Conservation (phyloP, 2,888 invertebrate species). For the Ennomos quercinarius region DNA sequence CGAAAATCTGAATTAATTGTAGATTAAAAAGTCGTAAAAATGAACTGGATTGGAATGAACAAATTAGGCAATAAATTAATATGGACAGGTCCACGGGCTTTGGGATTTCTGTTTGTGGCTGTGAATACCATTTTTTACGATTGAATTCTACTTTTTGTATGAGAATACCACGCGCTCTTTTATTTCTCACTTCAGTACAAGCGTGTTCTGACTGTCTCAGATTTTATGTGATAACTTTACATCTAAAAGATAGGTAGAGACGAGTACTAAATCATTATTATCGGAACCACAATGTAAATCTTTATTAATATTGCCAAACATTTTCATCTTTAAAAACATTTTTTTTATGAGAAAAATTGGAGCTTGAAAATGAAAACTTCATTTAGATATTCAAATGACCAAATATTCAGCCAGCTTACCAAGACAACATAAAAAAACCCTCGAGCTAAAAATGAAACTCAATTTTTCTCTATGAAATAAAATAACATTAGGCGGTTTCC, state of each 20-base stretch:
- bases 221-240: too few species aligned
- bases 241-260: too few species aligned
- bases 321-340: too few species aligned
- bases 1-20: slow-evolving; percentile 48
- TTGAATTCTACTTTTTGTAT: slow-evolving; percentile 15
- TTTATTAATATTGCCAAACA: too few species aligned
- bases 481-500: slow-evolving; percentile 46
- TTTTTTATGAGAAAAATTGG: too few species aligned
- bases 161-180: background rate
- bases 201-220: too few species aligned
- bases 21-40: slow-evolving; percentile 52
- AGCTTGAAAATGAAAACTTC: too few species aligned
- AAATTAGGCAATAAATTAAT: slow-evolving; percentile 41
- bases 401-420: too few species aligned
- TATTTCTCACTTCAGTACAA: background rate
- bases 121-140: slow-evolving; percentile 25
- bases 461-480: slow-evolving; percentile 22
- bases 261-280: too few species aligned
- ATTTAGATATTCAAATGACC: too few species aligned
- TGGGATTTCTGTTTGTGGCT: slow-evolving; percentile 25
- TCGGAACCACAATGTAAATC: too few species aligned
- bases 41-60: slow-evolving; percentile 40
- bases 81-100: slow-evolving; percentile 34
- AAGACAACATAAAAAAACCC: too few species aligned
- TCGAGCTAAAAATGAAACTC: slow-evolving; percentile 2